Evolutionary conservation across 2,113 vertebrate species (phyloP), one percentile per base, ranked within the genome.

Genomic region (Nesoenas mayeri): DNA sequence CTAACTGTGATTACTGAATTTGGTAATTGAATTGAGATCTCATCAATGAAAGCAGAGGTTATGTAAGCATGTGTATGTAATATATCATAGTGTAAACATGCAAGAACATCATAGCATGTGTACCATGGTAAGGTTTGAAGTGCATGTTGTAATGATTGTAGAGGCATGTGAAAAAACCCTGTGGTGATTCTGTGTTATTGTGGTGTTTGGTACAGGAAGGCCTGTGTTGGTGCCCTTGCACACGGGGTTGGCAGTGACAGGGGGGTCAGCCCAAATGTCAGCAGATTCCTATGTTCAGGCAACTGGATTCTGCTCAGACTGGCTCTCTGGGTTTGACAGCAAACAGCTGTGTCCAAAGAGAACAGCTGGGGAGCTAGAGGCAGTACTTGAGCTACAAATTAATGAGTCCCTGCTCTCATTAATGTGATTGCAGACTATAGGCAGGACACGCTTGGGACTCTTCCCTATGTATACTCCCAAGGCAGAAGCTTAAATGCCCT

Each of bases 201-300:
- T 26, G 16, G 22, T 89, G 42, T 21, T 85, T 34, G 44, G 31
- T 67, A 36, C n/a, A 29, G 54, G 34, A 89, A 66, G 19, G 34
- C 13, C 79, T 72, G 17, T 60, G 3, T 21, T 42, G 48, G 25
- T 57, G 26, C 40, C 24, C 36, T 72, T 40, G 18, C 20, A 26
- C 1, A 0, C 17, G 34, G 48, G 3, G 1, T 28, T 57, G n/a
- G 66, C 22, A 53, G 2, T 19, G 44, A 47, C 18, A 9, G 44
- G 9, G 44, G 44, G 8, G 44, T 47, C 44, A 5, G 85, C 57
- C 25, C 9, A 40, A n/a, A 10, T 64, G 29, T 82, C 36, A 74
- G 48, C 34, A 71, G 14, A 18, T 62, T 40, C 26, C 5, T 73
- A 32, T 57, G 5, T 42, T 80, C 18, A 85, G 61, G 38, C 53